Conservation (phyloP, 2,113 vertebrate genomes). For the Bubo scandiacus region DNA sequence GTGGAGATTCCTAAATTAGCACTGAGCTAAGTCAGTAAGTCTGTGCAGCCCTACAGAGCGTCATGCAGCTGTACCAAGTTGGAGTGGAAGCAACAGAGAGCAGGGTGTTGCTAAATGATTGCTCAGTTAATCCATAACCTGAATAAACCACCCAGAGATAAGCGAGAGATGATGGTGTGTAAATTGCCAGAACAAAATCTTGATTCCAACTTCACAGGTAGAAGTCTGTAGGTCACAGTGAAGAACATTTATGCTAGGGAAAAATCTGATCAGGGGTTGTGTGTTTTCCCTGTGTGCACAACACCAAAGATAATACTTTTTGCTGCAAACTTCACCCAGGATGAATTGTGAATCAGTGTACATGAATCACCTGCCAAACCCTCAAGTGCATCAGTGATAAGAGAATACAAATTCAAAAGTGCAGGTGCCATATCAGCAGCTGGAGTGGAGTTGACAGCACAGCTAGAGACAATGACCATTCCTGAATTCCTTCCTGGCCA, state of each 20-base stretch:
- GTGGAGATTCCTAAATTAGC: neutral
- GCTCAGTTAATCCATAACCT: neutral
- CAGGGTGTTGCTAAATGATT: neutral
- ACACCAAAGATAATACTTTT: neutral
- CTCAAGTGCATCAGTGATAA: neutral
- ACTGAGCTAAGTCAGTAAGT: neutral
- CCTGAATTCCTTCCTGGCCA: neutral
- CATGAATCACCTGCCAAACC: conserved; percentile 28
- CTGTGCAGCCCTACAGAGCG: neutral
- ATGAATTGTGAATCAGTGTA: neutral
- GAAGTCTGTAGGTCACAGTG: neutral
- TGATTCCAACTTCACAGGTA: neutral
- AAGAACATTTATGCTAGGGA: neutral
- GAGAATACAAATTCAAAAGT: neutral
- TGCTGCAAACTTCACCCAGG: neutral
- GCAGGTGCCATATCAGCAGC: neutral
- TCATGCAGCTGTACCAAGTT: neutral
- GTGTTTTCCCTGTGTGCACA: fast-evolving
- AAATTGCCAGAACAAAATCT: neutral
- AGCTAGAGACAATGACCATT: neutral
- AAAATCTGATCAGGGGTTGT: neutral
- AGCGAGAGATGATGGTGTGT: neutral
- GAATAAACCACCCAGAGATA: neutral
- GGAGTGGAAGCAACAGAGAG: neutral
- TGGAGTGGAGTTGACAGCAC: neutral